Conservation (phyloP, 2,113 vertebrate species). For the Nicator chloris region DNA sequence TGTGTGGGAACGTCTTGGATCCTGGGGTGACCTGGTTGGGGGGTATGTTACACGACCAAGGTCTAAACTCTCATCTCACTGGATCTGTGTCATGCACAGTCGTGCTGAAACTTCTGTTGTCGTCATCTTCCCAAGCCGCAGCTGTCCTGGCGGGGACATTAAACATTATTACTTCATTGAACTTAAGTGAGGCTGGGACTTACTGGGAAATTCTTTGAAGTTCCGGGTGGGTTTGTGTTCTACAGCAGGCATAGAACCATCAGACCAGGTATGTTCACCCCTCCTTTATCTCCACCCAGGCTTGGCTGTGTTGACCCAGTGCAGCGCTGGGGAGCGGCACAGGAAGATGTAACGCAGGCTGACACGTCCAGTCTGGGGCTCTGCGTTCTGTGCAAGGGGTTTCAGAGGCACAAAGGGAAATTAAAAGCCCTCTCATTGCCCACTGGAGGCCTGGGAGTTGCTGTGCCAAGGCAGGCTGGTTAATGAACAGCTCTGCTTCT, state of each 20-base stretch:
- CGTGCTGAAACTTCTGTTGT: background rate
- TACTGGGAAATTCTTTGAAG: background rate
- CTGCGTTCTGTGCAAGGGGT: fast-evolving
- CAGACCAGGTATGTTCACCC: background rate
- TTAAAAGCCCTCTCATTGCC: background rate
- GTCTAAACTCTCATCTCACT: background rate
- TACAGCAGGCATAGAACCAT: background rate
- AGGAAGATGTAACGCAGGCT: fast-evolving
- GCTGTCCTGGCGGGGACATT: background rate
- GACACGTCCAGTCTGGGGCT: background rate
- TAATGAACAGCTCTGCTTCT: background rate
- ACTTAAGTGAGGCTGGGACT: background rate
- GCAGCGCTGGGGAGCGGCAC: fast-evolving
- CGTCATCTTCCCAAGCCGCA: background rate
- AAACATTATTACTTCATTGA: background rate
- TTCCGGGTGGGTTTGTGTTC: background rate
- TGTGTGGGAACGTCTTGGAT: background rate
- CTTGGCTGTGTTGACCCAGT: background rate
- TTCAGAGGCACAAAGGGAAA: background rate
- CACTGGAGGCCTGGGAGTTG: background rate
- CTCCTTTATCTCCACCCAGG: background rate
- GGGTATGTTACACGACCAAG: background rate
- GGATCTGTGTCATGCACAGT: background rate
- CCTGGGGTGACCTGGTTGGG: background rate
- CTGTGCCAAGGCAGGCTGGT: background rate